Evolutionary conservation across 2,113 vertebrate species (phyloP).

Genomic region (Balaenoptera acutorostrata): DNA sequence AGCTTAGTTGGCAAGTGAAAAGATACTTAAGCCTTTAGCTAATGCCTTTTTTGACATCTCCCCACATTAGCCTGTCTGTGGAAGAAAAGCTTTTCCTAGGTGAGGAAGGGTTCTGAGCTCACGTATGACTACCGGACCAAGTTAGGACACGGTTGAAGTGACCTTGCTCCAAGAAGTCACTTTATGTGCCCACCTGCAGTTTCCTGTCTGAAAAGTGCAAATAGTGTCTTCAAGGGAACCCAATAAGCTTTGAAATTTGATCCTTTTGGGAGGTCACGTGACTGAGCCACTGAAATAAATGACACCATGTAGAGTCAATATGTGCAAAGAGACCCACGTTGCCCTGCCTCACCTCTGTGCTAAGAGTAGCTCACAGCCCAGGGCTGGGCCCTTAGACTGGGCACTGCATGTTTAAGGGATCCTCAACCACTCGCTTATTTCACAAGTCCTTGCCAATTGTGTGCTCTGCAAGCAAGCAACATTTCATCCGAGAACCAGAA

Average conservation of each 20-base stretch:
- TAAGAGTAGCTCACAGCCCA: fast-evolving
- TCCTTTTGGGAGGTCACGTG: not conserved
- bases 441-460: not conserved
- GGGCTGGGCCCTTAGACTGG: not conserved
- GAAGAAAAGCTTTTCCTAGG: not conserved
- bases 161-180: not conserved
- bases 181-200: not conserved
- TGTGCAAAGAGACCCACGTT: fast-evolving
- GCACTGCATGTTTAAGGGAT: fast-evolving
- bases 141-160: not conserved
- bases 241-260: not conserved
- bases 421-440: not conserved
- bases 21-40: not conserved
- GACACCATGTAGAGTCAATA: not conserved
- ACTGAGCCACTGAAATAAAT: not conserved
- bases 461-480: not conserved
- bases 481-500: not conserved
- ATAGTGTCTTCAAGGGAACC: not conserved
- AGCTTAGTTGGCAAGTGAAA: not conserved
- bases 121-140: fast-evolving
- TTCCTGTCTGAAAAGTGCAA: not conserved
- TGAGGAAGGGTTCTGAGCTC: not conserved
- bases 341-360: not conserved
- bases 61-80: not conserved
- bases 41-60: not conserved